Percentiles rank a stretch among this genome's conserved stretches.
Conservation (phyloP, 2,797 vertebrate genomes). For the Ctenopoma multispine region DNA sequence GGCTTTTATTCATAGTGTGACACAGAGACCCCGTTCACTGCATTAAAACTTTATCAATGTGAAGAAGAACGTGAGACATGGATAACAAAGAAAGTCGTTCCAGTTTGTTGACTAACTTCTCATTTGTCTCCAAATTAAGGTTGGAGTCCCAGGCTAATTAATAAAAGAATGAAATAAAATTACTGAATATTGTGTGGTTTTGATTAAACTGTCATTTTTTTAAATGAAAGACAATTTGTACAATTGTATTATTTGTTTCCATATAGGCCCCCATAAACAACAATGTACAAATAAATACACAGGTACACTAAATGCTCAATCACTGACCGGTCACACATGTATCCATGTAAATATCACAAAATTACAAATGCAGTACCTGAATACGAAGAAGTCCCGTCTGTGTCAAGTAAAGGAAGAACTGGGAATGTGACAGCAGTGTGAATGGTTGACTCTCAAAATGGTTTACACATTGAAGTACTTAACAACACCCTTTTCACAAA, state of each 20-base stretch:
- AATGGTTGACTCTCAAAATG: not conserved
- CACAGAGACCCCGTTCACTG: conserved; percentile 33
- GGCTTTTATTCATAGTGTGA: conserved; percentile 61
- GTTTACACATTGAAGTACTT: not conserved
- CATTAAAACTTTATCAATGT: conserved; percentile 41
- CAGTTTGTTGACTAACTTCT: not conserved
- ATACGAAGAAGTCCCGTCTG: not conserved
- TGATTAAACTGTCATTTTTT: no score
- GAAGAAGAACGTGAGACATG: conserved; percentile 13
- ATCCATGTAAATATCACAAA: not conserved
- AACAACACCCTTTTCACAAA: not conserved
- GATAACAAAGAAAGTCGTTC: conserved; percentile 20
- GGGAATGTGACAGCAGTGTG: not conserved
- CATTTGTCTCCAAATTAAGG: not conserved
- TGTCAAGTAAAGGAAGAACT: not conserved
- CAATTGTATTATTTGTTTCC: no score
- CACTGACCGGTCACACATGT: not conserved
- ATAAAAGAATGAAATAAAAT: not conserved
- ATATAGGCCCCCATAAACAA: no score
- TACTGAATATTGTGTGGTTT: no score
- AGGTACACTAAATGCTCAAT: not conserved
- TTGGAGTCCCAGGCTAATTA: not conserved
- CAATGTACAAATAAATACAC: no score
- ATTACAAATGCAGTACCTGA: not conserved
- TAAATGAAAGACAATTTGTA: no score